These are phyloP conservation scores for Drosophila erecta DNA, from an alignment of 1,140 invertebrate genomes.

Conservation along the genomic window DNA sequence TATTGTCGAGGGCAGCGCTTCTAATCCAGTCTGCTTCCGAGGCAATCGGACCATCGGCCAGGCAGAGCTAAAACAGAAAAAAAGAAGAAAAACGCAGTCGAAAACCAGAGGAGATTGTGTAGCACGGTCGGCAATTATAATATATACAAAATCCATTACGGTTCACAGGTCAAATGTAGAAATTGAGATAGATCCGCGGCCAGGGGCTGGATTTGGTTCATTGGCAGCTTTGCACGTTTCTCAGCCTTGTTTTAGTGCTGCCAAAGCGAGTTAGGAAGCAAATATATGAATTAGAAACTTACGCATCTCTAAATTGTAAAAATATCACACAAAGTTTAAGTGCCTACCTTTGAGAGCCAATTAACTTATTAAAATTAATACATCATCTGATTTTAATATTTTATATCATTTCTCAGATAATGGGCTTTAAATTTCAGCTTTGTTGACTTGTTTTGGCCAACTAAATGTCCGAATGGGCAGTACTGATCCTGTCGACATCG, in stretches of 20 bases:
- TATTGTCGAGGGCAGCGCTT: slow-evolving; percentile 11
- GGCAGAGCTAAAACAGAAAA: not conserved
- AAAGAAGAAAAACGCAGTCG: not conserved
- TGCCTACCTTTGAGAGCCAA: too few species aligned
- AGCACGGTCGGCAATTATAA: slow-evolving; percentile 66
- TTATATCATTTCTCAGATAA: too few species aligned
- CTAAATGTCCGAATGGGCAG: not conserved
- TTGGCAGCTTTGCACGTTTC: slow-evolving; percentile 77
- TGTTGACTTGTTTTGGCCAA: not conserved
- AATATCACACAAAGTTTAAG: too few species aligned
- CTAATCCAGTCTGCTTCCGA: slow-evolving; percentile 21
- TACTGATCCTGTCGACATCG: slow-evolving; percentile 12
- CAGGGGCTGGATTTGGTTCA: slow-evolving; percentile 63
- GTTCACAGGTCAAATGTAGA: slow-evolving; percentile 57
- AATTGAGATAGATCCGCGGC: slow-evolving; percentile 54
- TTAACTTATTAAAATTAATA: too few species aligned
- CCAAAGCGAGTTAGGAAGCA: not conserved
- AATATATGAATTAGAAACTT: not conserved
- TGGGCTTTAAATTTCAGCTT: too few species aligned
- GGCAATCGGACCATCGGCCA: slow-evolving; percentile 6
- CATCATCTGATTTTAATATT: too few species aligned
- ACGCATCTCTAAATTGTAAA: not conserved
- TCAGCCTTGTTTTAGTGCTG: slow-evolving; percentile 19
- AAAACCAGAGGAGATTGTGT: slow-evolving; percentile 37
- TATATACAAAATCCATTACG: slow-evolving; percentile 52